These are phyloP conservation scores for Kryptolebias marmoratus DNA, from an alignment of 2,113 vertebrate species.

Conservation along the genomic window DNA sequence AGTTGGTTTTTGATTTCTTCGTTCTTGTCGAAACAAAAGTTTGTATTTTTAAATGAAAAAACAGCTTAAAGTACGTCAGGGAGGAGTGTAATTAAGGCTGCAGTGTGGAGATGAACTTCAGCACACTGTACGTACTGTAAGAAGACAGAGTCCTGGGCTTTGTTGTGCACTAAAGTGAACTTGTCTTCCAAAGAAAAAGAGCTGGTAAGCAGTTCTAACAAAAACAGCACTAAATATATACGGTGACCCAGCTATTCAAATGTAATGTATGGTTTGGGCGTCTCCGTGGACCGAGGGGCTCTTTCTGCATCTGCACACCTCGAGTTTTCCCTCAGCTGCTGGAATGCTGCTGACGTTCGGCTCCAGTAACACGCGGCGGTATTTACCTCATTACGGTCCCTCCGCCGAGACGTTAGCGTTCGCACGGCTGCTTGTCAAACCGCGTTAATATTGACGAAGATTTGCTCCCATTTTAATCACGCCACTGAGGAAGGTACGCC, in stretches of 20 bases:
- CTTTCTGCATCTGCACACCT: constrained; percentile 34
- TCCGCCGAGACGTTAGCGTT: constrained; percentile 49
- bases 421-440: constrained; percentile 55
- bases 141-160: not conserved
- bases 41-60: no score
- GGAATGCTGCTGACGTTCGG: constrained; percentile 31
- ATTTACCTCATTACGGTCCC: constrained; percentile 56
- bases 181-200: constrained; percentile 4
- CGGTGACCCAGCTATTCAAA: constrained; percentile 36
- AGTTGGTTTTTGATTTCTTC: no score
- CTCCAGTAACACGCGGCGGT: constrained; percentile 32
- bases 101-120: not conserved
- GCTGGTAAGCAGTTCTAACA: constrained; percentile 1
- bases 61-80: no score
- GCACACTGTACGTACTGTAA: no score
- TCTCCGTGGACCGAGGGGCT: constrained; percentile 27
- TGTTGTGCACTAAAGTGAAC: not conserved
- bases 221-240: constrained; percentile 6
- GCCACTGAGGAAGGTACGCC: constrained; percentile 49
- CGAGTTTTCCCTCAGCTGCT: constrained; percentile 47
- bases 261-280: constrained; percentile 11
- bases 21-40: no score
- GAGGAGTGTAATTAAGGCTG: no score
- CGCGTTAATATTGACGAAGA: constrained; percentile 72
- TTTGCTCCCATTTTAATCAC: constrained; percentile 63